phyloP scores from a whole-genome alignment of 1,140 invertebrate species.

The Ips typographus region DNA sequence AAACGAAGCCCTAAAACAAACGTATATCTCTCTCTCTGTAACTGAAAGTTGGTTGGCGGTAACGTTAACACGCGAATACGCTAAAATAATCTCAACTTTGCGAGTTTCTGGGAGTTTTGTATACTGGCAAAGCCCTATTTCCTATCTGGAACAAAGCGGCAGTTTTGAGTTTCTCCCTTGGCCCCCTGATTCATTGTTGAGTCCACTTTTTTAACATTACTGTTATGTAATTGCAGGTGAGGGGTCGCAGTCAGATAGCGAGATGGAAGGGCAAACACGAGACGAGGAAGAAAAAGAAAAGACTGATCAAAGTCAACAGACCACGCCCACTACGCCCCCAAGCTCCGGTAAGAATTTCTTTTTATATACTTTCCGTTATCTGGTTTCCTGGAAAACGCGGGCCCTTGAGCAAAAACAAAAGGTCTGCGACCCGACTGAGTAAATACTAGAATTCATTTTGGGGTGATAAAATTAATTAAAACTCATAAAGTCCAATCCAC shows the following conservation, averaged over 20 bases:
- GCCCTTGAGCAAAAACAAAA: background rate
- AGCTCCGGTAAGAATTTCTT: conserved; percentile 41
- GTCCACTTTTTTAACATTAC: too few relatives aligned
- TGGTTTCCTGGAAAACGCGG: background rate
- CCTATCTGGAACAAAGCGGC: too few relatives aligned
- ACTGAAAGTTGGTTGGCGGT: too few relatives aligned
- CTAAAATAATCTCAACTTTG: too few relatives aligned
- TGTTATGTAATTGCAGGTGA: conserved; percentile 40
- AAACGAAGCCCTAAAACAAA: too few relatives aligned
- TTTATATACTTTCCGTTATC: background rate
- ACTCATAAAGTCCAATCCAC: background rate
- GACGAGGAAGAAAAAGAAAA: conserved; percentile 45
- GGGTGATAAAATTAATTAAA: background rate
- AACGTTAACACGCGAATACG: too few relatives aligned
- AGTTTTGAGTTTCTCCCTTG: too few relatives aligned
- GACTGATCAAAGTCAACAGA: conserved; percentile 53
- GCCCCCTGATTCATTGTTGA: too few relatives aligned
- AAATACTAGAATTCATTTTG: too few relatives aligned
- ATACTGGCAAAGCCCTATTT: too few relatives aligned
- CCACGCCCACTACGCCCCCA: conserved; percentile 50
- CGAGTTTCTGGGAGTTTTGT: too few relatives aligned
- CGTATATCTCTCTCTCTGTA: too few relatives aligned
- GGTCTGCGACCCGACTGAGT: background rate
- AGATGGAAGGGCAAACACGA: conserved; percentile 39
- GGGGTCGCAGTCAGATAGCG: conserved; percentile 42